Percentiles rank a stretch among this genome's conserved stretches.
Conservation (phyloP, 1,140 invertebrate genomes). For the Drosophila murphyi region DNA sequence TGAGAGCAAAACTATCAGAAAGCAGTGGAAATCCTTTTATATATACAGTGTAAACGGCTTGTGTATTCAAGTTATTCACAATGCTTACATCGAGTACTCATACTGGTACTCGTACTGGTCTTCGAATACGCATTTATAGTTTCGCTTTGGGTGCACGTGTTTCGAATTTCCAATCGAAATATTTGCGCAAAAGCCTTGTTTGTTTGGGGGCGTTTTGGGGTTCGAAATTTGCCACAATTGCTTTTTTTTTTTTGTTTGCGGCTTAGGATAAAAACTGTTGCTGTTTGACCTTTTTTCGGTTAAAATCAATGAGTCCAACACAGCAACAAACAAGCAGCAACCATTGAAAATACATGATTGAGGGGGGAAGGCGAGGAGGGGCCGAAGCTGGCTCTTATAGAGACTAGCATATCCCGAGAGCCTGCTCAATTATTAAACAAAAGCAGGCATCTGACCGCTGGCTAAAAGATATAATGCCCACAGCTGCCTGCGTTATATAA, state of each 20-base stretch:
- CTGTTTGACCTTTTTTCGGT: conserved; percentile 35
- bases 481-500: conserved; percentile 65
- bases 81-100: conserved; percentile 19
- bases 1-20: conserved; percentile 28
- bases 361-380: too few relatives aligned
- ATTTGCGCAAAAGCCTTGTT: conserved; percentile 27
- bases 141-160: conserved; percentile 32
- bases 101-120: conserved; percentile 10
- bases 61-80: conserved; percentile 49
- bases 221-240: conserved; percentile 21
- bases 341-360: neutral
- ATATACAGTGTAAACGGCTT: conserved; percentile 56
- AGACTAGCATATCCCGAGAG: neutral
- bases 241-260: conserved; percentile 2
- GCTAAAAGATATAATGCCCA: conserved; percentile 47
- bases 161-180: conserved; percentile 38
- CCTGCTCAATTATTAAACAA: conserved; percentile 60
- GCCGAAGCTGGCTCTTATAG: neutral
- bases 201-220: neutral
- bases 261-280: conserved; percentile 38
- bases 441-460: conserved; percentile 38
- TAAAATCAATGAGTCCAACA: conserved; percentile 43
- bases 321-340: neutral
- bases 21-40: conserved; percentile 42
- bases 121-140: conserved; percentile 46